phyloP scores from a whole-genome alignment of 2,113 vertebrate species.

The Trogon melanurus region DNA sequence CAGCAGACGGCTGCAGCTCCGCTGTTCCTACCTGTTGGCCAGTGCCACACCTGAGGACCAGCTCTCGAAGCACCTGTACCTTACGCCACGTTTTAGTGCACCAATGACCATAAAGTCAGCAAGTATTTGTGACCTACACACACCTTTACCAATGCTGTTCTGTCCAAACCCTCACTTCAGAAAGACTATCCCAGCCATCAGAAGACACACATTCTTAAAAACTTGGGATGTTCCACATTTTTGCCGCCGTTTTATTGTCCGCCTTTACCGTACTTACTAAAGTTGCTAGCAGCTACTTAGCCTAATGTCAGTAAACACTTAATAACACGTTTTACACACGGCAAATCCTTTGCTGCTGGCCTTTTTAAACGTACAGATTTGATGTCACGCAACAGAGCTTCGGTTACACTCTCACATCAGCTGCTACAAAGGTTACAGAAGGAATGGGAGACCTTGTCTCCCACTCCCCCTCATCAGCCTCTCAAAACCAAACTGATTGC shows the following conservation, averaged over 20 bases:
- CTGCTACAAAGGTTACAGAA: neutral
- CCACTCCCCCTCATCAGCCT: neutral
- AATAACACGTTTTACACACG: neutral
- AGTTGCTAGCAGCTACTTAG: neutral
- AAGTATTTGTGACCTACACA: neutral
- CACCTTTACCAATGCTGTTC: neutral
- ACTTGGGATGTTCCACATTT: neutral
- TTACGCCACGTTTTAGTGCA: neutral
- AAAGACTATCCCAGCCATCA: neutral
- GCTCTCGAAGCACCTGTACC: neutral
- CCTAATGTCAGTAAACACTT: neutral
- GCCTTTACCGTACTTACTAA: neutral
- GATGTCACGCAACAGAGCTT: neutral
- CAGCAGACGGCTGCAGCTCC: neutral
- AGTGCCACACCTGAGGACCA: neutral
- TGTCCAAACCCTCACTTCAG: accelerated
- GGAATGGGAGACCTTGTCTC: neutral
- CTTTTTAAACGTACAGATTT: neutral
- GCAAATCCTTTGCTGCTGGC: neutral
- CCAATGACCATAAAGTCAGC: neutral
- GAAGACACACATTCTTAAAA: neutral
- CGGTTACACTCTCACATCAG: neutral
- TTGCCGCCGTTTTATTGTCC: neutral
- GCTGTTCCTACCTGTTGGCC: neutral
- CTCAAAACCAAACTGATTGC: neutral